Evolutionary conservation across 2,888 invertebrate species (phyloP).

Genomic region (Coelogynopora nodosa): DNA sequence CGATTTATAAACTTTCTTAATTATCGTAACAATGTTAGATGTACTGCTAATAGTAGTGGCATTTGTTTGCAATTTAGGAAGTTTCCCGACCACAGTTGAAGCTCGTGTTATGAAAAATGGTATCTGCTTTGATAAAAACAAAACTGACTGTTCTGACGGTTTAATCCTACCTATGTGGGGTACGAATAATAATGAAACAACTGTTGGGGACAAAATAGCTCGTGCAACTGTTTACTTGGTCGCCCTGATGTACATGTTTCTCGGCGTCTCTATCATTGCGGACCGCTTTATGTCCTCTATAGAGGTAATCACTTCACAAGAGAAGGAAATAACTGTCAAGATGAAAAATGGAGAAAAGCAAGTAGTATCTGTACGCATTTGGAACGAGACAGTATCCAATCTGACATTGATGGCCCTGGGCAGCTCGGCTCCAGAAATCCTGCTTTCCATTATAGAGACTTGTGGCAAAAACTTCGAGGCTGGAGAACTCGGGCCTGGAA

Average conservation of each 20-base stretch:
- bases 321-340: conserved; percentile 82
- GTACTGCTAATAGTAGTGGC: neutral
- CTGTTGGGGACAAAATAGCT: conserved; percentile 69
- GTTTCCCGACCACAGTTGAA: neutral
- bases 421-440: conserved; percentile 94
- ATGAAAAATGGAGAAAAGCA: conserved; percentile 79
- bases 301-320: conserved; percentile 91
- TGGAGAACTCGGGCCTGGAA: conserved; percentile 93
- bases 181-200: conserved; percentile 17
- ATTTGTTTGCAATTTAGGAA: neutral
- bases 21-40: neutral
- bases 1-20: neutral
- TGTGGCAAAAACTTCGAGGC: conserved; percentile 80
- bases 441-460: conserved; percentile 94
- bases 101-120: neutral
- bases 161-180: conserved; percentile 78
- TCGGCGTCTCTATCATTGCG: conserved; percentile 92
- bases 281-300: conserved; percentile 96
- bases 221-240: conserved; percentile 83
- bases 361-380: conserved; percentile 78
- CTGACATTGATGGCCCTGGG: conserved; percentile 96
- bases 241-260: conserved; percentile 80
- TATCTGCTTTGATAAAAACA: neutral
- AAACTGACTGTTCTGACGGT: conserved; percentile 70
- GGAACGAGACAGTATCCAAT: conserved; percentile 99